Conservation (phyloP, 2,888 invertebrate species). For the Mesopsocus fuscifrons region DNA sequence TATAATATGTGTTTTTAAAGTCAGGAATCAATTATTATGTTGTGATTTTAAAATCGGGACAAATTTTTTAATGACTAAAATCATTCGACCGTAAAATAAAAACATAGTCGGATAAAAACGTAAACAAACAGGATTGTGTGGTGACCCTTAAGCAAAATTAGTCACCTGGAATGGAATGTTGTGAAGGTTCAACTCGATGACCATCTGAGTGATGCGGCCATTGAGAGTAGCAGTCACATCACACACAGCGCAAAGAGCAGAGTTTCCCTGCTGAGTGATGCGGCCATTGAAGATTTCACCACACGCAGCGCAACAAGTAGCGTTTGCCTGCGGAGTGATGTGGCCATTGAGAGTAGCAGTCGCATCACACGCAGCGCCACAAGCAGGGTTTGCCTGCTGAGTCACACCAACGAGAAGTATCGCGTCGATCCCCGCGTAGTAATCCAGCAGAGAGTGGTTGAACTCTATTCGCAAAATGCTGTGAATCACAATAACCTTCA, state of each 20-base stretch:
- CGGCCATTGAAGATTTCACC: slow-evolving; percentile 13
- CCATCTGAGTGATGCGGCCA: slow-evolving; percentile 15
- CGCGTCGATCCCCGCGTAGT: slow-evolving; percentile 78
- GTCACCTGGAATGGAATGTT: slow-evolving; percentile 16
- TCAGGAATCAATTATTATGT: no score
- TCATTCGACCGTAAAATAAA: no score
- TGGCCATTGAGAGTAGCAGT: not conserved
- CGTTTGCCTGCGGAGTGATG: not conserved
- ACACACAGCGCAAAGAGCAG: not conserved
- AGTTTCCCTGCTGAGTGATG: slow-evolving; percentile 23
- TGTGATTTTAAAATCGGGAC: no score
- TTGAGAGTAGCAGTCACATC: not conserved
- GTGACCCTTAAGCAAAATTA: no score
- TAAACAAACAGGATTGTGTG: no score
- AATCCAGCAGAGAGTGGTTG: slow-evolving; percentile 58
- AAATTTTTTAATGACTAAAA: no score
- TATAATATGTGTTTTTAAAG: no score
- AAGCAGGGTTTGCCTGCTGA: slow-evolving; percentile 20
- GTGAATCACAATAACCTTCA: no score
- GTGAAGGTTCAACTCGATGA: slow-evolving; percentile 17
- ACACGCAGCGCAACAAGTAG: slow-evolving; percentile 45
- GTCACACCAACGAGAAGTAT: slow-evolving; percentile 54
- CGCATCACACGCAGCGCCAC: not conserved
- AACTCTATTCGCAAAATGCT: slow-evolving; percentile 71
- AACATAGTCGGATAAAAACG: no score